Percentiles rank a stretch among this genome's conserved stretches.
These are phyloP conservation scores for Coenonympha arcania DNA, from an alignment of 2,888 invertebrate genomes.

Conservation along the genomic window DNA sequence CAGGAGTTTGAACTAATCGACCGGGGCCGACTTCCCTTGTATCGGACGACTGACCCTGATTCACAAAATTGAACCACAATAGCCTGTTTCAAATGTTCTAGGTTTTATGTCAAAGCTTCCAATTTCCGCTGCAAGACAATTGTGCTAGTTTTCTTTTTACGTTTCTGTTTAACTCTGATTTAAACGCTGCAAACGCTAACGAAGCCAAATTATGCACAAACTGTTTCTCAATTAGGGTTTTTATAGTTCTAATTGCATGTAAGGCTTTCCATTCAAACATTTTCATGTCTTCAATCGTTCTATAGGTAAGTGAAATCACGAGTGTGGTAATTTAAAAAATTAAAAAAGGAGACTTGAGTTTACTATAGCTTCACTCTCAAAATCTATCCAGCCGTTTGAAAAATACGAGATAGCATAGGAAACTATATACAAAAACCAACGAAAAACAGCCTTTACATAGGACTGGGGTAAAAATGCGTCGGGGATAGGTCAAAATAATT, in stretches of 20 bases:
- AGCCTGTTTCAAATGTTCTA: slow-evolving; percentile 20
- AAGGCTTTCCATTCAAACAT: no score
- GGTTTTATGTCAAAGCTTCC: slow-evolving; percentile 21
- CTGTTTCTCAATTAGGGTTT: not conserved
- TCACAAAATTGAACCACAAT: slow-evolving; percentile 22
- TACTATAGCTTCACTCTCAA: no score
- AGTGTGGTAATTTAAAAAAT: no score
- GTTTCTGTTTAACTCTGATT: slow-evolving; percentile 18
- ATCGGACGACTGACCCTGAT: slow-evolving; percentile 23
- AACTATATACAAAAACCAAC: no score
- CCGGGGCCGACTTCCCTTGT: slow-evolving; percentile 23
- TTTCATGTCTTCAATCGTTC: no score
- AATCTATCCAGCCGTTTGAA: no score
- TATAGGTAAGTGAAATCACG: no score
- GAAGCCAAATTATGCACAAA: not conserved
- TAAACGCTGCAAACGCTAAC: slow-evolving; percentile 7
- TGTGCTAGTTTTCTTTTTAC: slow-evolving; percentile 16
- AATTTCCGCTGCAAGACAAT: slow-evolving; percentile 24
- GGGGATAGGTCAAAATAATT: no score
- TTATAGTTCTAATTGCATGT: not conserved
- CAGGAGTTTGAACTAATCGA: slow-evolving; percentile 24
- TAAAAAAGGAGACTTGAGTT: no score
- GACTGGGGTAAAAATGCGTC: no score
- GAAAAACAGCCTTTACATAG: no score
- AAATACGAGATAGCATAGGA: no score